A percentile compares a stretch with the other conserved stretches of the same genome.
Evolutionary conservation across 2,113 vertebrate species (phyloP).

Genomic region (Serinus canaria): DNA sequence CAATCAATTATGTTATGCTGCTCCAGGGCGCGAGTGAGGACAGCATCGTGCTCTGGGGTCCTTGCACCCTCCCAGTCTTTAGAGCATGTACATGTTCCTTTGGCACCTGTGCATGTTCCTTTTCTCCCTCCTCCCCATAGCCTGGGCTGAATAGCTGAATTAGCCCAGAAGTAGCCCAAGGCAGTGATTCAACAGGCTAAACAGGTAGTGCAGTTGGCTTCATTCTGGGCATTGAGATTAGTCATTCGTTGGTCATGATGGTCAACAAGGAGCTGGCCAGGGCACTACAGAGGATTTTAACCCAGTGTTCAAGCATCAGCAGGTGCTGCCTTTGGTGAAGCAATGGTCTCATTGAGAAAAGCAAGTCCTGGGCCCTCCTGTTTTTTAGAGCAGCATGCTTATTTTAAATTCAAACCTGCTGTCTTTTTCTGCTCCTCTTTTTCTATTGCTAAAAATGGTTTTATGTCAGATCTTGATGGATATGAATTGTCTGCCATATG

Average conservation of each 20-base stretch:
- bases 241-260: not conserved
- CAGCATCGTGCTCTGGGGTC: rapidly evolving
- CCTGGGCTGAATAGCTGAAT: not conserved
- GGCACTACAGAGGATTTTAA: not conserved
- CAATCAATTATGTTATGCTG: not conserved
- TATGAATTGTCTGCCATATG: slow-evolving; percentile 58
- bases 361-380: not conserved
- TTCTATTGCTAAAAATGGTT: slow-evolving; percentile 20
- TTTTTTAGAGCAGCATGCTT: not conserved
- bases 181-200: not conserved
- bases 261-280: not conserved
- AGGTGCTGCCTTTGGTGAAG: not conserved
- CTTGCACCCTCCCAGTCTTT: not conserved
- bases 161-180: not conserved
- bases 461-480: slow-evolving; percentile 54
- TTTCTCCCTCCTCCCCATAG: not conserved
- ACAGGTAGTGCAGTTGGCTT: not conserved
- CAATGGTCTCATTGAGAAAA: not conserved
- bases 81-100: not conserved
- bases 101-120: not conserved
- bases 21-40: not conserved
- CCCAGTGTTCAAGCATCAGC: not conserved
- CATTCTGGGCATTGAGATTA: not conserved
- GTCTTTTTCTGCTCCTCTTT: slow-evolving; percentile 17
- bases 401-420: slow-evolving; percentile 33